Evolutionary conservation across 2,113 vertebrate genomes (phyloP).

Genomic region (Parus major): DNA sequence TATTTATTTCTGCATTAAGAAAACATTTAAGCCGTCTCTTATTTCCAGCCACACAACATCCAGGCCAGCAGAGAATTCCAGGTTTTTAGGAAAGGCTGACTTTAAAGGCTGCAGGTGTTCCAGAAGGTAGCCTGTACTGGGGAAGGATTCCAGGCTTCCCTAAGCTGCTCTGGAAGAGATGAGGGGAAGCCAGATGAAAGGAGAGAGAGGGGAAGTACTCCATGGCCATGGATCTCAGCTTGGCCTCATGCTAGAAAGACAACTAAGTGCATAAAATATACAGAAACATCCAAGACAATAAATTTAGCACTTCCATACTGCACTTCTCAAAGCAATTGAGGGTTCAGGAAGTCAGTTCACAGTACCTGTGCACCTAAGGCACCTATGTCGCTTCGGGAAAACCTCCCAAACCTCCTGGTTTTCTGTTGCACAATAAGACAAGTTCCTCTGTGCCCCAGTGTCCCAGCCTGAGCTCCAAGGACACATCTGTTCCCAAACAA

Average conservation of each 20-base stretch:
- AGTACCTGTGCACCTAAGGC: neutral
- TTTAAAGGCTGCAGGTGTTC: neutral
- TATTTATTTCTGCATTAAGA: neutral
- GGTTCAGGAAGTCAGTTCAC: neutral
- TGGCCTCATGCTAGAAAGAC: neutral
- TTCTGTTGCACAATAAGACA: neutral
- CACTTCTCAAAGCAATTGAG: neutral
- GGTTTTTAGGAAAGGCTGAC: neutral
- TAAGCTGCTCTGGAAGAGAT: neutral
- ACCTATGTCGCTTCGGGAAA: accelerated
- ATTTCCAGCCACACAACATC: neutral
- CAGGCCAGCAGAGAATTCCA: neutral
- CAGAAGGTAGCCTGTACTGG: neutral
- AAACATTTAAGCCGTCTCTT: neutral
- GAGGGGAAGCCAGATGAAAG: neutral
- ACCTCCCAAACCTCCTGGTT: neutral
- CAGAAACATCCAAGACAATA: neutral
- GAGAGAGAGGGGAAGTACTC: neutral
- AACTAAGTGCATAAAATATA: neutral
- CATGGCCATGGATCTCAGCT: neutral
- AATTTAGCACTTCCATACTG: neutral
- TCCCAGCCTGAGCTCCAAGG: neutral
- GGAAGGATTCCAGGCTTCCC: neutral
- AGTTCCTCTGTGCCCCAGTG: neutral
- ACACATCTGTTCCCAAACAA: constrained; percentile 44